A percentile compares a stretch with the other conserved stretches of the same genome.
phyloP scores from a whole-genome alignment of 2,113 vertebrate genomes.

The Lycaon pictus region DNA sequence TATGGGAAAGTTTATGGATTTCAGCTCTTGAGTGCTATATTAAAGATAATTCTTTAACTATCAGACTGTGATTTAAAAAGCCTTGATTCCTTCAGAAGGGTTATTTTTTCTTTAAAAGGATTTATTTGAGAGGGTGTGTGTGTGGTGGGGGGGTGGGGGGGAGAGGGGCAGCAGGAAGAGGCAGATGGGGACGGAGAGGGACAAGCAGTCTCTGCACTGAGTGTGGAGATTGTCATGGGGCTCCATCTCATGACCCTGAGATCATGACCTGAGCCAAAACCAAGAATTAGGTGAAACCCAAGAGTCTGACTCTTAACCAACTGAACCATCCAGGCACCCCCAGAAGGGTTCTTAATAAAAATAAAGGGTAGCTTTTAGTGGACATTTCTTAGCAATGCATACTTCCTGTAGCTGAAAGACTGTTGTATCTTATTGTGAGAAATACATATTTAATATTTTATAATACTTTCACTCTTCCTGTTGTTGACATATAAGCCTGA shows the following conservation, averaged over 20 bases:
- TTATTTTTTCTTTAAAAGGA: neutral
- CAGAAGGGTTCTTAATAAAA: neutral
- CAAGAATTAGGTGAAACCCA: neutral
- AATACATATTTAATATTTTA: constrained; percentile 29
- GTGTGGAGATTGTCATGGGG: neutral
- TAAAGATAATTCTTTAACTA: neutral
- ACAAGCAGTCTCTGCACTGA: neutral
- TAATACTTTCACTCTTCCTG: neutral
- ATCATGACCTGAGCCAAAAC: neutral
- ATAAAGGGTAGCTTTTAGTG: neutral
- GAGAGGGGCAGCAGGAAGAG: too few relatives aligned
- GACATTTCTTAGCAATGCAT: neutral
- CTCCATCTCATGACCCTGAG: neutral
- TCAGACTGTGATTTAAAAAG: neutral
- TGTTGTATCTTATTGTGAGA: constrained; percentile 22
- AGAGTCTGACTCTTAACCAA: neutral
- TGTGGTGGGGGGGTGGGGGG: too few relatives aligned
- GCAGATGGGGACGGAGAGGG: neutral
- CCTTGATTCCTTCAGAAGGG: neutral
- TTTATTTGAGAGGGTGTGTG: too few relatives aligned
- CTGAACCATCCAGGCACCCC: neutral
- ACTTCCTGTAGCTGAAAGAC: neutral
- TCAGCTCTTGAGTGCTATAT: neutral
- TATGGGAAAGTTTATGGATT: neutral
- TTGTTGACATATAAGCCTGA: constrained; percentile 9